phyloP scores from a whole-genome alignment of 2,888 invertebrate genomes.

The Drosophila subsilvestris region DNA sequence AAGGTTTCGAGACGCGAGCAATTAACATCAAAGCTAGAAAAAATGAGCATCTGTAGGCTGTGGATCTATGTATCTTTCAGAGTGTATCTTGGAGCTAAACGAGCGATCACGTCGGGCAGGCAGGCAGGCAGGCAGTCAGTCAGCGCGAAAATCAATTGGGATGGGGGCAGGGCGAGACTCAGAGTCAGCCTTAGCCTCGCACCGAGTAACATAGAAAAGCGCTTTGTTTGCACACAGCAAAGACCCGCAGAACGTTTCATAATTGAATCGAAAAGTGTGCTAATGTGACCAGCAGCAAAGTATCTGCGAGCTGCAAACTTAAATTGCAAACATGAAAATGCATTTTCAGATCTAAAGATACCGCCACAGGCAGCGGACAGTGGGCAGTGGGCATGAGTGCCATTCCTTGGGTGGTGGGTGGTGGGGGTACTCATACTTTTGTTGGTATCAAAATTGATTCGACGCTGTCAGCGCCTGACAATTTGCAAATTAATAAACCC shows the following conservation, averaged over 20 bases:
- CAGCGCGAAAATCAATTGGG: slow-evolving; percentile 71
- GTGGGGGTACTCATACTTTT: neutral
- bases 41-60: slow-evolving; percentile 15
- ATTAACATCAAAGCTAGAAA: slow-evolving; percentile 60
- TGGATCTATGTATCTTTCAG: slow-evolving; percentile 7
- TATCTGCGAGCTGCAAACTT: slow-evolving; percentile 44
- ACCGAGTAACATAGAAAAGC: slow-evolving; percentile 56
- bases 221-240: slow-evolving; percentile 55
- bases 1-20: slow-evolving; percentile 43
- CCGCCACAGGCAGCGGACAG: slow-evolving; percentile 18
- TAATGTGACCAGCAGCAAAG: slow-evolving; percentile 65
- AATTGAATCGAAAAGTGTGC: slow-evolving; percentile 76
- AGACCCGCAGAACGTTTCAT: slow-evolving; percentile 44
- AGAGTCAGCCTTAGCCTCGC: neutral
- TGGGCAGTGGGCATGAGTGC: neutral
- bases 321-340: slow-evolving; percentile 60
- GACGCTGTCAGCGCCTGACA: slow-evolving; percentile 73
- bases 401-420: slow-evolving; percentile 10
- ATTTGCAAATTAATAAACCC: slow-evolving; percentile 79
- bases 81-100: slow-evolving; percentile 53
- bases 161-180: slow-evolving; percentile 12
- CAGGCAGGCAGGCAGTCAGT: slow-evolving; percentile 46
- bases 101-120: slow-evolving; percentile 60
- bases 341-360: slow-evolving; percentile 51
- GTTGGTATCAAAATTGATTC: slow-evolving; percentile 46